phyloP scores from a whole-genome alignment of 2,888 invertebrate species.

The Plebejus anna region DNA sequence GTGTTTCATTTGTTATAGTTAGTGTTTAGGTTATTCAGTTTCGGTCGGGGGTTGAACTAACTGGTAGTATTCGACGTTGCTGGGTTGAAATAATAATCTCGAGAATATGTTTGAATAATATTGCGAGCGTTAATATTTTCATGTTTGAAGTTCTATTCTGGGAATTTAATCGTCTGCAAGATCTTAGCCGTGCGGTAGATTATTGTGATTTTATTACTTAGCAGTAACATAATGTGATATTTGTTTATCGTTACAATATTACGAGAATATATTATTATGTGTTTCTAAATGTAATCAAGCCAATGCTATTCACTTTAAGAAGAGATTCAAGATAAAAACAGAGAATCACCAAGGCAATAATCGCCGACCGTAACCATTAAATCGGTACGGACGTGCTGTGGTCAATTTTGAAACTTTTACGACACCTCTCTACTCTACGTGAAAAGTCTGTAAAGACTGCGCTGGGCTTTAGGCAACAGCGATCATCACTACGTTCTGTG shows the following conservation, averaged over 20 bases:
- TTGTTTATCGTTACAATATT: too few species aligned
- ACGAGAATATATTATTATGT: too few species aligned
- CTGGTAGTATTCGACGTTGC: background rate
- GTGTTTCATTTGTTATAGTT: slow-evolving; percentile 16
- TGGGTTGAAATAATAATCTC: background rate
- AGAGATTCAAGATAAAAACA: background rate
- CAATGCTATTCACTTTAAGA: background rate
- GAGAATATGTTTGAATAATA: background rate
- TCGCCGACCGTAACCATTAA: too few species aligned
- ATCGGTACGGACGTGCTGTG: too few species aligned
- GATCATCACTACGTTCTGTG: too few species aligned
- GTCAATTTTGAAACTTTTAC: too few species aligned
- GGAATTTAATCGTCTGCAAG: background rate
- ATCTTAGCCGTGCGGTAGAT: background rate
- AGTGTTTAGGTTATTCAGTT: background rate
- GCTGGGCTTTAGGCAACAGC: too few species aligned
- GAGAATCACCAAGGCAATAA: too few species aligned
- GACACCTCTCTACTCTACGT: too few species aligned
- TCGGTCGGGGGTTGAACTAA: background rate
- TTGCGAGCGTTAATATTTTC: background rate
- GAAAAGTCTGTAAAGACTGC: too few species aligned
- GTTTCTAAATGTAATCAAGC: too few species aligned
- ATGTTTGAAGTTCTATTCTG: background rate
- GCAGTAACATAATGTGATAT: background rate
- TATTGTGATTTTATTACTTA: background rate